phyloP scores from a whole-genome alignment of 2,888 invertebrate species.

The Acanthococcus lagerstroemiae region DNA sequence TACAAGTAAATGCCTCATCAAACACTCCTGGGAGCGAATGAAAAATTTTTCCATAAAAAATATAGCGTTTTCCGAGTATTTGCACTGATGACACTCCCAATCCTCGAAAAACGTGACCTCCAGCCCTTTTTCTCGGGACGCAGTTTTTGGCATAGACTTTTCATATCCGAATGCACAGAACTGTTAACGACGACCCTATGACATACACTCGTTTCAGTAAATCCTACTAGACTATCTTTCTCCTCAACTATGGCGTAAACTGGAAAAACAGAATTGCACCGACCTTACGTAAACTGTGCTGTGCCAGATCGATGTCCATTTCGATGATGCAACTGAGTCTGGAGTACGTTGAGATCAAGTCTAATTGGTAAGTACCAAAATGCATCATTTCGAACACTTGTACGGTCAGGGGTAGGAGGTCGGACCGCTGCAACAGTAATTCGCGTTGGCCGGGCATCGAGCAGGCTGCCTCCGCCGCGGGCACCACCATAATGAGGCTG shows the following conservation, averaged over 20 bases:
- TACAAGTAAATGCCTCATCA: not conserved
- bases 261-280: too few species aligned
- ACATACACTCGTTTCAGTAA: too few species aligned
- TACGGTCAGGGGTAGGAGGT: slow-evolving; percentile 79
- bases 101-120: too few species aligned
- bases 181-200: too few species aligned
- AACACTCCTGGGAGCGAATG: not conserved
- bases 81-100: too few species aligned
- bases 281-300: slow-evolving; percentile 79
- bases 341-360: slow-evolving; percentile 82
- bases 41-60: not conserved
- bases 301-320: slow-evolving; percentile 80
- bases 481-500: slow-evolving; percentile 83
- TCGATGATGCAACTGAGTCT: slow-evolving; percentile 87
- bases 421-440: slow-evolving; percentile 70
- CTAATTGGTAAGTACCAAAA: slow-evolving; percentile 83
- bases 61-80: too few species aligned
- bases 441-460: slow-evolving; percentile 80
- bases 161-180: too few species aligned
- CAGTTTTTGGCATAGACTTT: too few species aligned
- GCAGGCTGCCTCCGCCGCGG: slow-evolving; percentile 85
- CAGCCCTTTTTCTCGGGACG: too few species aligned
- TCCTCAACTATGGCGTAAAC: slow-evolving; percentile 2
- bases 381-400: slow-evolving; percentile 93
- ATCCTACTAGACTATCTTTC: not conserved